Base-by-base conservation (phyloP, 2,797 vertebrate species). In the Huso huso region DNA sequence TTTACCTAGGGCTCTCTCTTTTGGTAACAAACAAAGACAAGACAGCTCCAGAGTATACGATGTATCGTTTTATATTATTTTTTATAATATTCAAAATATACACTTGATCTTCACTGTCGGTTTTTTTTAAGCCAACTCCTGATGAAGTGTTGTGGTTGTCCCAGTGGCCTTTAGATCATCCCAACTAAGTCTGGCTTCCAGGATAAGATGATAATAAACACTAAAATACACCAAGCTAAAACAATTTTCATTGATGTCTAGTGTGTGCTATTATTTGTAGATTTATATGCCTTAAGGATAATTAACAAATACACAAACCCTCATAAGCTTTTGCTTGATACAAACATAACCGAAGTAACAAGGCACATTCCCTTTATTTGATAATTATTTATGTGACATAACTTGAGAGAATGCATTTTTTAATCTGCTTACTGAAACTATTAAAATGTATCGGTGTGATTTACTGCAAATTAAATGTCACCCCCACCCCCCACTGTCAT, bases 391-490 rank as follows among this genome's bases (percentile, higher is more conserved):
- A 58, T 58, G 55, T 58, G 55, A 58, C 15, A 6, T 7, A n/a
- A 12, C 55, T 6, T 11, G 12, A 10, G 12, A n/a, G 11, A 58
- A 12, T 58, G 2, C 11, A 7, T 6, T 58, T 58, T 58, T 58
- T 6, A 12, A n/a, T 6, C 4, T 10, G 10, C 13, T 58, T 58
- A 58, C 11, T 62, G 18, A 62, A 62, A 48, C 61, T 15, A 48
- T 37, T 62, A 8, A 48, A 62, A 48, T 37, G 15, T 62, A 48
- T 10, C 10, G 8, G 61, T 82, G 84, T 87, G 85, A 88, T 87
- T 87, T 84, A 86, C 80, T 84, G 83, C 87, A 87, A 87, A 86
- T 86, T 82, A 88, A 85, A 86, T 84, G 85, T 88, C 87, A 86
- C 82, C 82, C 77, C 84, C 81, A 83, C 84, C 23, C 82, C 75